Evolutionary conservation across 2,888 invertebrate species (phyloP).

Genomic region (Calameuta idolon): DNA sequence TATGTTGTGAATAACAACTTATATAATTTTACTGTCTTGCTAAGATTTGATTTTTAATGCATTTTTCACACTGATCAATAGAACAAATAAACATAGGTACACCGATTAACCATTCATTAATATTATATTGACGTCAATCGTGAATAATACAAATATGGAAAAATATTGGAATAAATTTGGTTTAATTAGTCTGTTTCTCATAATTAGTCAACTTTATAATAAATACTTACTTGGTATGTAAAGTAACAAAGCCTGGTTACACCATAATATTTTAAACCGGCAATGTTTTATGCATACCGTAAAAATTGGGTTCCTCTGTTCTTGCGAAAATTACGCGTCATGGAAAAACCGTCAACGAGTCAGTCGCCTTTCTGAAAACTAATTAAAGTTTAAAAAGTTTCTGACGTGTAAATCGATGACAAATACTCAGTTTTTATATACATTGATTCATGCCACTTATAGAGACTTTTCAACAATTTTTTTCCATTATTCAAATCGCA

Average conservation of each 20-base stretch:
- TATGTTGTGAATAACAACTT: not conserved
- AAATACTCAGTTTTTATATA: not conserved
- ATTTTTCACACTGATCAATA: not conserved
- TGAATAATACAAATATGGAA: not conserved
- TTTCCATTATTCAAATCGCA: too few species aligned
- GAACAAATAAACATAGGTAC: not conserved
- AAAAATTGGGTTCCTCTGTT: too few species aligned
- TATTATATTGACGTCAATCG: not conserved
- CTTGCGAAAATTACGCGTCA: not conserved
- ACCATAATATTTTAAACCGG: not conserved
- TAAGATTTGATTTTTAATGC: not conserved
- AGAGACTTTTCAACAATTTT: not conserved
- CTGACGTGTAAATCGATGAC: not conserved
- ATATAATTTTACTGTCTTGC: not conserved
- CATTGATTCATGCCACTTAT: not conserved
- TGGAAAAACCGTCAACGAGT: not conserved
- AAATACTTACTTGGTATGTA: not conserved
- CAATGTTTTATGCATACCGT: too few species aligned
- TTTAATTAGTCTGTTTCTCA: not conserved
- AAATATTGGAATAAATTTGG: not conserved
- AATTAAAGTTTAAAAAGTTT: not conserved
- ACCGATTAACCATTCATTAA: not conserved
- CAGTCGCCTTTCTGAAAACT: not conserved
- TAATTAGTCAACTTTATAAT: not conserved
- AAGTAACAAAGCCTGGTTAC: not conserved